Conservation (phyloP, 2,888 invertebrate genomes). For the Monoplex corrugatus region DNA sequence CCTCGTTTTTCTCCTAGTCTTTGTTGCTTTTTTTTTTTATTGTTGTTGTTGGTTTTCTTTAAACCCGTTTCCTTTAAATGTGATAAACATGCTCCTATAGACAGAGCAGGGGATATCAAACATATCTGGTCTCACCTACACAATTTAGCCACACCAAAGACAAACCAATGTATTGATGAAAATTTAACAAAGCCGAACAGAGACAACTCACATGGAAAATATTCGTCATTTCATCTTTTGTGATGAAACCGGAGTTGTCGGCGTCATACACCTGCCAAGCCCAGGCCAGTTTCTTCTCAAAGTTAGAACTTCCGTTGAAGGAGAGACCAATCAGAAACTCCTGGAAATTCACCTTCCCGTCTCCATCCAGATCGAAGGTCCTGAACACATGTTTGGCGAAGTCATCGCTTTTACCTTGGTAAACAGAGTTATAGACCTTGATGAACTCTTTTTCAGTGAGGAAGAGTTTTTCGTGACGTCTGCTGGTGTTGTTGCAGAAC, state of each 20-base stretch:
- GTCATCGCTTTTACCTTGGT: constrained; percentile 35
- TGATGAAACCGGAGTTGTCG: constrained; percentile 39
- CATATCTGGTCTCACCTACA: no score
- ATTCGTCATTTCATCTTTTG: constrained; percentile 32
- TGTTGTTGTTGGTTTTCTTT: no score
- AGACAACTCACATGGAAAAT: constrained; percentile 40
- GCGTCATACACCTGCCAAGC: constrained; percentile 47
- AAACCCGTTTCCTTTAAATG: no score
- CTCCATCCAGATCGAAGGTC: constrained; percentile 41
- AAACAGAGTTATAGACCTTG: constrained; percentile 43
- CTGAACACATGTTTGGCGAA: constrained; percentile 46
- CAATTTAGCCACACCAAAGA: no score
- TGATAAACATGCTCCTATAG: no score
- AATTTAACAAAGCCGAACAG: no score
- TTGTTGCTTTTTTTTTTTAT: no score
- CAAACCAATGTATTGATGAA: no score
- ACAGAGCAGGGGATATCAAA: no score
- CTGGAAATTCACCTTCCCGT: constrained; percentile 42
- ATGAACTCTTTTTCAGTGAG: constrained; percentile 41
- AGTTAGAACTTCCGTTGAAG: constrained; percentile 39
- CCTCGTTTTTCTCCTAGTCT: no score
- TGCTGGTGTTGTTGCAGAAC: constrained; percentile 13
- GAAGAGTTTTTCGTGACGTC: not conserved
- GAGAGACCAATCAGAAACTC: constrained; percentile 50
- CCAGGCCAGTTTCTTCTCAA: constrained; percentile 40